Evolutionary conservation across 2,113 vertebrate genomes (phyloP), one percentile per base, ranked within the genome.

Genomic region (Sinocyclocheilus grahami): DNA sequence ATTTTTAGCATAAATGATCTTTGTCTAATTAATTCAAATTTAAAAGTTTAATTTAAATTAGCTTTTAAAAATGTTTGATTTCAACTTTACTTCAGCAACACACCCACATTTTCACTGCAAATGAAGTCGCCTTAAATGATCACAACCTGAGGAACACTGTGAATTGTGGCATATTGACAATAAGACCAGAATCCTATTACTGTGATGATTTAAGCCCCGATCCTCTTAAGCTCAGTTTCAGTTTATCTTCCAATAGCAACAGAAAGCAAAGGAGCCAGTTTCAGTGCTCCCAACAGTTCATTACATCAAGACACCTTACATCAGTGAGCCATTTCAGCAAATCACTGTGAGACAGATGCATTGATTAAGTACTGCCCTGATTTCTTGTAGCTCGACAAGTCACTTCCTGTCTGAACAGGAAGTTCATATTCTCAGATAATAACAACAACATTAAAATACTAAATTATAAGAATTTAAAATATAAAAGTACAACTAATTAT

Each of bases 131-230:
- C 92, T 93, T 94, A 93, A 92, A 89, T 92, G 90, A 92, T 92
- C 91, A 90, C 62, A 92, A 90, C 91, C 90, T 89, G 86, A 87
- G 91, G 89, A 90, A 89, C 89, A 92, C 90, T 91, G 92, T 88
- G 87, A 94, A 92, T 93, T 90, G 87, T 86, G 87, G 89, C 84
- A 83, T 78, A 83, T 85, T 89, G 87, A 90, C 65, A 82, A 79
- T 84, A 78, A 92, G 91, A 92, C 67, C 84, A 60, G 90, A 95
- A 95, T 93, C 94, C 92, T 65, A 93, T 95, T 94, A 95, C 79
- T 20, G 90, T 92, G 93, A 94, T 90, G 30, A 92, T 92, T 93
- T 94, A 94, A 94, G 83, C 30, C 89, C 81, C 90, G 92, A 94
- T 93, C 93, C 78, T 89, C 91, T 90, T 72, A 83, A 88, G 85